These are phyloP conservation scores for Tyto alba DNA, from an alignment of 2,113 vertebrate species.

Conservation along the genomic window DNA sequence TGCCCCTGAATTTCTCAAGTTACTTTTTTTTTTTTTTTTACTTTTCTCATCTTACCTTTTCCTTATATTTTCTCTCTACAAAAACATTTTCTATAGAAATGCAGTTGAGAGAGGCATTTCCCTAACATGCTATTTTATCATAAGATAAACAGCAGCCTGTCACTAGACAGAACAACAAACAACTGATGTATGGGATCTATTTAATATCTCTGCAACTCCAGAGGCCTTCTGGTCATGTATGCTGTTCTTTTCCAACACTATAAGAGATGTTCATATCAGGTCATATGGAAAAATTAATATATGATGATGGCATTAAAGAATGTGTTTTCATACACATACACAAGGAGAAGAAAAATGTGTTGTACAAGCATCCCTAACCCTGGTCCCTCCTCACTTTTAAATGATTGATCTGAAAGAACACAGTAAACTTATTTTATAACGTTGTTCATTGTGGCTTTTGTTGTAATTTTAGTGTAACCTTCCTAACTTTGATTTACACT, in stretches of 20 bases:
- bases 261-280: not conserved
- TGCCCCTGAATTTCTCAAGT: constrained; percentile 62
- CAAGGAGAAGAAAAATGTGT: not conserved
- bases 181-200: constrained; percentile 14
- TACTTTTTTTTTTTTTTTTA: not conserved
- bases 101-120: constrained; percentile 6
- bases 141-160: constrained; percentile 20
- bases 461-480: not conserved
- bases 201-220: not conserved
- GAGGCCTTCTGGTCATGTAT: not conserved
- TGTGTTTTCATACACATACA: not conserved
- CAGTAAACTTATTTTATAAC: not conserved
- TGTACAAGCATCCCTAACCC: not conserved
- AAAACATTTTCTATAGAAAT: not conserved
- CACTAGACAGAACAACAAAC: constrained; percentile 7
- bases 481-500: not conserved
- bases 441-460: not conserved
- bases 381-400: not conserved
- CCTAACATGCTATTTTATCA: not conserved
- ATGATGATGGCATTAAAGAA: not conserved
- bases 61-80: not conserved
- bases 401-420: not conserved
- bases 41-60: constrained; percentile 49
- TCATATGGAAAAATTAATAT: not conserved
- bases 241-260: not conserved